phyloP scores from a whole-genome alignment of 2,113 vertebrate species.

The Numida meleagris region DNA sequence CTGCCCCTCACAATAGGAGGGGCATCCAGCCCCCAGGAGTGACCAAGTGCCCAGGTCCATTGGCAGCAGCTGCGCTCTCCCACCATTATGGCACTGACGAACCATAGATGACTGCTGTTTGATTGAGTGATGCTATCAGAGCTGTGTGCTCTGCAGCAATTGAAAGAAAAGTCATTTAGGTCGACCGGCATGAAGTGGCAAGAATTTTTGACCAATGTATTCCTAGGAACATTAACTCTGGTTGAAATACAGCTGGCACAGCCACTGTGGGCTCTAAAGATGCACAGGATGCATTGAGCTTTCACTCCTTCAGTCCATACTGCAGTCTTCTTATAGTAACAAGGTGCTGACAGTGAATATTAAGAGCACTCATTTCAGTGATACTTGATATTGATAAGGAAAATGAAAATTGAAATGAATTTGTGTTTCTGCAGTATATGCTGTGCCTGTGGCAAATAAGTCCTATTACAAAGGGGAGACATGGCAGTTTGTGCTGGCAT shows the following conservation, averaged over 20 bases:
- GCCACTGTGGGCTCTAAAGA: neutral
- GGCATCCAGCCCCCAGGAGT: no score
- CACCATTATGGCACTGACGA: neutral
- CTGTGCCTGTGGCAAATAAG: neutral
- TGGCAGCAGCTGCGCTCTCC: neutral
- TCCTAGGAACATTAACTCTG: neutral
- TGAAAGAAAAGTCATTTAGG: neutral
- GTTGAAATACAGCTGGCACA: neutral
- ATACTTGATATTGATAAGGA: neutral
- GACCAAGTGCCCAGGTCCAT: neutral
- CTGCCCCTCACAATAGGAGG: neutral
- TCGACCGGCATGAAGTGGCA: neutral
- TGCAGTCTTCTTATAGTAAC: neutral
- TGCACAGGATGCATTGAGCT: fast-evolving
- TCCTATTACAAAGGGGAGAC: neutral
- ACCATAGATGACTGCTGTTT: neutral
- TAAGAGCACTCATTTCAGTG: neutral
- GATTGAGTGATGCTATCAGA: neutral
- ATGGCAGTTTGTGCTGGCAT: neutral
- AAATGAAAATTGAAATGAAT: neutral
- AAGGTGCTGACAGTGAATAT: neutral
- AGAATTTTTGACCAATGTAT: neutral
- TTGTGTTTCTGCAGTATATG: neutral
- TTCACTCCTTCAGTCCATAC: neutral
- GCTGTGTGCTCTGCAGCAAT: neutral